phyloP scores from a whole-genome alignment of 1,140 invertebrate genomes.

The Drosophila sechellia region DNA sequence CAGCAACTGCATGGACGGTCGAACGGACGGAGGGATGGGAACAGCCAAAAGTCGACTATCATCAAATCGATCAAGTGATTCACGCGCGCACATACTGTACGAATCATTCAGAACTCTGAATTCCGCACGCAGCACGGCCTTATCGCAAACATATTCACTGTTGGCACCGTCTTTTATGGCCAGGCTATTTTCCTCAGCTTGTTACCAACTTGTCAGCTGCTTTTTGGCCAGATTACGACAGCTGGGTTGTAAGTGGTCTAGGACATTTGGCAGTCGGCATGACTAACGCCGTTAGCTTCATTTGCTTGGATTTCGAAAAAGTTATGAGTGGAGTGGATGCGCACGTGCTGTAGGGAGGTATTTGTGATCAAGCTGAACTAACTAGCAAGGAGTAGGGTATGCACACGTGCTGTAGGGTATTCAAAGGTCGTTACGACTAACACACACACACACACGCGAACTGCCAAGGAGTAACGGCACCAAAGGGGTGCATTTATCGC shows the following conservation, averaged over 20 bases:
- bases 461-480: constrained; percentile 35
- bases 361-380: too few species aligned
- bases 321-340: constrained; percentile 11
- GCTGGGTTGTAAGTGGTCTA: background rate
- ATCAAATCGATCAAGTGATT: constrained; percentile 58
- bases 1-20: background rate
- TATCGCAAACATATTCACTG: constrained; percentile 36
- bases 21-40: constrained; percentile 1
- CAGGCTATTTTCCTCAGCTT: constrained; percentile 27
- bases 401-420: constrained; percentile 22
- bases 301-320: background rate
- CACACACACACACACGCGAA: constrained; percentile 1
- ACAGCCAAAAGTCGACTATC: constrained; percentile 39
- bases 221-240: constrained; percentile 2
- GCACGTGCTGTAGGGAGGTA: constrained; percentile 10
- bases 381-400: background rate
- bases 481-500: constrained; percentile 34
- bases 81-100: constrained; percentile 34
- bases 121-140: constrained; percentile 27
- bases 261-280: background rate
- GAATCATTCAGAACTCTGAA: constrained; percentile 38
- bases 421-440: constrained; percentile 6
- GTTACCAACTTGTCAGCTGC: constrained; percentile 21
- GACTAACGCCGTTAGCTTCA: background rate
- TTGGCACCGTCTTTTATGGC: constrained; percentile 22